Conservation (phyloP, 2,888 invertebrate genomes). For the Tricholauxania praeusta region DNA sequence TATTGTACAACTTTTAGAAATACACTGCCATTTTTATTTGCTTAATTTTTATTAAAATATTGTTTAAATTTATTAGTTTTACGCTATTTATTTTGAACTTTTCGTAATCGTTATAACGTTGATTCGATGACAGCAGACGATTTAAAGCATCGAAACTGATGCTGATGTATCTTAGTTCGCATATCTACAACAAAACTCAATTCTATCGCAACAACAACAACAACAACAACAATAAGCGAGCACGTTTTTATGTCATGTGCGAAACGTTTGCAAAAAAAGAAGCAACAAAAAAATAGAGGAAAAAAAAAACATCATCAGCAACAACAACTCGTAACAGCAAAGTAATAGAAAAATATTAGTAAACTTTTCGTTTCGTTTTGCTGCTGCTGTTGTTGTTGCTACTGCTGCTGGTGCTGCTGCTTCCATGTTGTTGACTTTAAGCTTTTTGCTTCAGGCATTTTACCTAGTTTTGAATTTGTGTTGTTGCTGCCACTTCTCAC, state of each 20-base stretch:
- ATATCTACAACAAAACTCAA: neutral
- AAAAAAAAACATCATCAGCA: conserved; percentile 17
- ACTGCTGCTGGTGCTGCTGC: conserved; percentile 2
- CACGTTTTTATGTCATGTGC: conserved; percentile 42
- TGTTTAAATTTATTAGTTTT: too few relatives aligned
- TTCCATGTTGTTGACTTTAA: neutral
- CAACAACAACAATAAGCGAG: conserved; percentile 16
- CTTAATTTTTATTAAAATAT: too few relatives aligned
- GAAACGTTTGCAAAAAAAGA: conserved; percentile 5
- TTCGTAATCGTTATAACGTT: too few relatives aligned
- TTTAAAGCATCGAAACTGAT: too few relatives aligned
- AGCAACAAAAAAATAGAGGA: neutral
- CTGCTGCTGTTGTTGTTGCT: conserved; percentile 18
- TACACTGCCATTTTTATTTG: too few relatives aligned
- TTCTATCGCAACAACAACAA: neutral
- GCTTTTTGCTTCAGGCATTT: conserved; percentile 13
- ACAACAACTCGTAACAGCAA: conserved; percentile 11
- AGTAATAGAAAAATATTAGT: conserved; percentile 8
- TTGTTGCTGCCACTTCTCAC: neutral
- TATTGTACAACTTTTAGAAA: too few relatives aligned
- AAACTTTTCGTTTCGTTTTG: conserved; percentile 38
- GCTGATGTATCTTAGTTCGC: too few relatives aligned
- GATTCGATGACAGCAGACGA: too few relatives aligned
- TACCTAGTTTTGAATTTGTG: conserved; percentile 8
- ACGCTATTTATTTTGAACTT: too few relatives aligned